Conservation (phyloP, 2,797 vertebrate genomes). For the Diceros bicornis region DNA sequence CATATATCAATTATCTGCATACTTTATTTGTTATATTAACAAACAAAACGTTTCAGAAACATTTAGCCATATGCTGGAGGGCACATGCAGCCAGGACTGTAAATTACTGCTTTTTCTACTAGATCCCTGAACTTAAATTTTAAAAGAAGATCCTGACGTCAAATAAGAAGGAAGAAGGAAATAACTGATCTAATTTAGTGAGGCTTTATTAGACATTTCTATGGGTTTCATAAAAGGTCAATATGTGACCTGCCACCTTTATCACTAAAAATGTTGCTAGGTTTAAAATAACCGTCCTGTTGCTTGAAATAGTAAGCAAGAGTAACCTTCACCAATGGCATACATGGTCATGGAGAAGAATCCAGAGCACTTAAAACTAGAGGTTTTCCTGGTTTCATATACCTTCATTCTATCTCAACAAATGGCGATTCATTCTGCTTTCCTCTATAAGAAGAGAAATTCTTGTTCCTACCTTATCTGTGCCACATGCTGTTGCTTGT, state of each 20-base stretch:
- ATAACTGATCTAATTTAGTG: background rate
- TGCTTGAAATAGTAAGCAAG: background rate
- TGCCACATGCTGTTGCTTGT: background rate
- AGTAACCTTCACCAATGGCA: background rate
- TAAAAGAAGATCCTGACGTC: background rate
- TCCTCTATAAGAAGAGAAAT: background rate
- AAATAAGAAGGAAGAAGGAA: slow-evolving; percentile 38
- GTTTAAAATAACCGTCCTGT: slow-evolving; percentile 30
- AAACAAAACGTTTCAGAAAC: background rate
- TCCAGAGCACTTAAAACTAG: background rate
- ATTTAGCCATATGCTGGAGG: background rate
- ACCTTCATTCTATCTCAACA: background rate
- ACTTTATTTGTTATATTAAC: background rate
- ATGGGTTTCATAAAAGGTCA: slow-evolving; percentile 10
- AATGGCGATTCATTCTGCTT: background rate
- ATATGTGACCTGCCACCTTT: background rate
- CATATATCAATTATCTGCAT: background rate
- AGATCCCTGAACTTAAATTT: background rate
- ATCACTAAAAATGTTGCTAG: background rate
- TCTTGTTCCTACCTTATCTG: background rate
- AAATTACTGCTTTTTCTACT: background rate
- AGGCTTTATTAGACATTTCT: slow-evolving; percentile 14
- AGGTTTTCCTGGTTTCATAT: background rate
- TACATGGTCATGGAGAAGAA: background rate
- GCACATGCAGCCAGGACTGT: no score